Base-by-base conservation (phyloP, 2,888 invertebrate genomes). In the Netelia fuscicornis region DNA sequence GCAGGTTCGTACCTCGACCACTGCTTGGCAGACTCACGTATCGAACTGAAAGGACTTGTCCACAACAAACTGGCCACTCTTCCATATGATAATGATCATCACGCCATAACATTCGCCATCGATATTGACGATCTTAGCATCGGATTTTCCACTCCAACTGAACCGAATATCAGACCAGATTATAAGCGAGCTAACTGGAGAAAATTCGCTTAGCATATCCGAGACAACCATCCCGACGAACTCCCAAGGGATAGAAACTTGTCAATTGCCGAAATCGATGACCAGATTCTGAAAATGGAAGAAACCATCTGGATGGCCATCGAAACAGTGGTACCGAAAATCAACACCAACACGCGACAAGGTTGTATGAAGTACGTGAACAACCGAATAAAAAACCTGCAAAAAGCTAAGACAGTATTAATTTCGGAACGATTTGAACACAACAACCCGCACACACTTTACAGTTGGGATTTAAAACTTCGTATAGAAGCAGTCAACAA, bases 241-340 rank as follows among this genome's bases (percentile, higher is more conserved):
- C n/a, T n/a, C n/a, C n/a, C n/a, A n/a, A n/a, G n/a, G n/a, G n/a
- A n/a, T n/a, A n/a, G n/a, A n/a, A 87, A 87, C 9, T 70, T 88
- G 20, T 52, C 79, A 0, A 84, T n/a, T 8, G 2, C 54, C 0
- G 86, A 88, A 75, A 86, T 87, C 6, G 78, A 86, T 10, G 2
- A 1, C 1, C 10, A 70, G 2, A 52, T 84, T 2, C 1, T 11
- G 1, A 54, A 68, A 2, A 30, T 83, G 2, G 37, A 58, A 8
- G 13, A 13, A 8, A 10, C 17, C 11, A 71, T 83, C 48, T 10
- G 6, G 2, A 42, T 78, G 9, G 23, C 82, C 6, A 71, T 83
- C 23, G 20, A 42, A 2, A 11, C 58, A 25, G n/a, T 52, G 2
- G 10, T 74, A 1, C 74, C 74, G 5, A 30, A 44, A 60, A 9